phyloP scores from a whole-genome alignment of 1,140 invertebrate species.

The Sinonovacula constricta region DNA sequence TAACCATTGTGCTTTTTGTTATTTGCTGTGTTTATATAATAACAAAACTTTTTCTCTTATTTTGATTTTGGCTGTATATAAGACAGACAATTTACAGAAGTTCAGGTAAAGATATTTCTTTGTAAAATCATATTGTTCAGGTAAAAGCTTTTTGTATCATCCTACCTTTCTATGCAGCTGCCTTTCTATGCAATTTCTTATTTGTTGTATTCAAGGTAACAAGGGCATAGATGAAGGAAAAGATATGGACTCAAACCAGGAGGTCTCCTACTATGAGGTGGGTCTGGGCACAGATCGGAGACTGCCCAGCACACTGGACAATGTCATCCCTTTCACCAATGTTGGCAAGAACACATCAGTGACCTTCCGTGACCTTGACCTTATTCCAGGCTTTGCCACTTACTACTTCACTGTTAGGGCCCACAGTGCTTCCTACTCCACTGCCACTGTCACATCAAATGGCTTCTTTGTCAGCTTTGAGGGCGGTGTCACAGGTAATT shows the following conservation, averaged over 20 bases:
- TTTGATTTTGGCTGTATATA: neutral
- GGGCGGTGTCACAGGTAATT: slow-evolving; percentile 59
- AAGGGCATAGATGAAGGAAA: slow-evolving; percentile 10
- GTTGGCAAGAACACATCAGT: slow-evolving; percentile 64
- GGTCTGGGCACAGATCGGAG: slow-evolving; percentile 68
- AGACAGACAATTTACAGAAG: neutral
- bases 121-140: neutral
- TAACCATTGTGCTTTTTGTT: too few species aligned
- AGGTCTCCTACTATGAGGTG: slow-evolving; percentile 63
- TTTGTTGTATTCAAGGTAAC: neutral
- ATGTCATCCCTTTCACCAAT: slow-evolving; percentile 65
- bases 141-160: neutral
- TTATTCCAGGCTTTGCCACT: slow-evolving; percentile 52
- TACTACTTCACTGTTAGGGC: slow-evolving; percentile 71
- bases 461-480: slow-evolving; percentile 66
- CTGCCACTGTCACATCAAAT: slow-evolving; percentile 60
- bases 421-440: slow-evolving; percentile 56
- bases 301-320: slow-evolving; percentile 63
- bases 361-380: slow-evolving; percentile 63
- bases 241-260: slow-evolving; percentile 41
- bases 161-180: neutral
- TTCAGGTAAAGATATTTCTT: neutral
- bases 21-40: neutral
- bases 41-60: neutral
- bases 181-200: neutral